phyloP scores from a whole-genome alignment of 92 coral and sea anemone genomes.

The Parazoanthus atlanticus region DNA sequence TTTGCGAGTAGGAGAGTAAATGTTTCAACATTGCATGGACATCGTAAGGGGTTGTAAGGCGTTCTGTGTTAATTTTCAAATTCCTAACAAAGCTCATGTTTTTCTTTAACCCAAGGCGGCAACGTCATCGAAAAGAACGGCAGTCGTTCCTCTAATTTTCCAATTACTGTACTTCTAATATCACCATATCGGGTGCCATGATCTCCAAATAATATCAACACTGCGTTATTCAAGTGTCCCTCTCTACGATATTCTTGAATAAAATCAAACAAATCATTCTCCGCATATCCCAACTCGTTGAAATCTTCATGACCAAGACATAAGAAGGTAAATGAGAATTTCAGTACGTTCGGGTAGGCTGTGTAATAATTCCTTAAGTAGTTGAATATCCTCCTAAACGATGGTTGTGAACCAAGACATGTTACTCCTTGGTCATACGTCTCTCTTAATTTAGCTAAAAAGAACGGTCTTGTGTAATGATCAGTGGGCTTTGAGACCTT shows the following conservation, averaged over 20 bases:
- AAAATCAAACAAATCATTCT: constrained; percentile 23
- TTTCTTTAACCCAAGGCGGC: constrained; percentile 32
- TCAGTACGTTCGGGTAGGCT: constrained; percentile 14
- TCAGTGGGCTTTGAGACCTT: constrained; percentile 59
- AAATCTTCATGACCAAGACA: constrained; percentile 39
- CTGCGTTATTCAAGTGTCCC: constrained; percentile 19
- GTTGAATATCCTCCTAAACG: constrained; percentile 26
- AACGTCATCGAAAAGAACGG: constrained; percentile 34
- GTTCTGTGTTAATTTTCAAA: constrained; percentile 24
- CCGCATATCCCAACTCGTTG: constrained; percentile 30
- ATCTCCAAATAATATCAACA: constrained; percentile 30
- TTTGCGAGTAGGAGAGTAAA: constrained; percentile 35
- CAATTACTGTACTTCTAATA: constrained; percentile 40
- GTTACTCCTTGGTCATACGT: not conserved
- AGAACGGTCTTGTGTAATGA: constrained; percentile 58
- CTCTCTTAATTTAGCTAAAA: constrained; percentile 1
- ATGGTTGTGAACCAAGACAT: constrained; percentile 32
- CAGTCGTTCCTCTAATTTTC: constrained; percentile 34
- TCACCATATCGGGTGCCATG: constrained; percentile 50
- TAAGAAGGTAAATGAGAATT: constrained; percentile 27
- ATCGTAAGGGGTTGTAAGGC: constrained; percentile 28
- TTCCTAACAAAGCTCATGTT: constrained; percentile 12
- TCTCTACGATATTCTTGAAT: not conserved
- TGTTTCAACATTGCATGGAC: constrained; percentile 39
- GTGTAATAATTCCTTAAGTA: constrained; percentile 22